Evolutionary conservation across 1,140 invertebrate genomes (phyloP).

Genomic region (Drosophila nannoptera): DNA sequence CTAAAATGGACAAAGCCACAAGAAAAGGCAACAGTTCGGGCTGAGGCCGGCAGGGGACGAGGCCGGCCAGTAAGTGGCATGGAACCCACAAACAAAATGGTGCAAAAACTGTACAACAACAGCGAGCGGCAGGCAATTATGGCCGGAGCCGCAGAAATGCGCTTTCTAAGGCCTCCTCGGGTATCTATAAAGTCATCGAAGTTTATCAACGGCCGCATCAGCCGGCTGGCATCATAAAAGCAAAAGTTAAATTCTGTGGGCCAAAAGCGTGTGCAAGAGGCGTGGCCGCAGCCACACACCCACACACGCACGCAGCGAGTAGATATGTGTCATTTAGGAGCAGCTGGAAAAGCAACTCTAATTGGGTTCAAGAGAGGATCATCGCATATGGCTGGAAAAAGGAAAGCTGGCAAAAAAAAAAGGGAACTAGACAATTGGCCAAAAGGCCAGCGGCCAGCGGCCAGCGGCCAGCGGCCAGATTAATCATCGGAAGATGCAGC

Average conservation of each 20-base stretch:
- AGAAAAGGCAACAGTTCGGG: conserved; percentile 24
- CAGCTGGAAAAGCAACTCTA: conserved; percentile 44
- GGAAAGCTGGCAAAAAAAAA: conserved; percentile 2
- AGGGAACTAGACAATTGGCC: conserved; percentile 26
- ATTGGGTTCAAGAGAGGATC: conserved; percentile 70
- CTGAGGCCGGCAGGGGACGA: background rate
- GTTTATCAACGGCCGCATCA: conserved; percentile 58
- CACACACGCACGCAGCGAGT: conserved; percentile 49
- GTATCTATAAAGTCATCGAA: conserved; percentile 69
- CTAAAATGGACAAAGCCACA: conserved; percentile 58
- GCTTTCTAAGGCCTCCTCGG: conserved; percentile 28
- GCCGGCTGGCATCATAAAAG: conserved; percentile 18
- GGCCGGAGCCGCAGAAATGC: conserved; percentile 24
- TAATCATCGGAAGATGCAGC: conserved; percentile 46
- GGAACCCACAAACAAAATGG: conserved; percentile 58
- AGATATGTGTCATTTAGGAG: conserved; percentile 70
- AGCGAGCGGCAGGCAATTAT: conserved; percentile 36
- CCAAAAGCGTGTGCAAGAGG: conserved; percentile 64
- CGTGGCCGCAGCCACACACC: conserved; percentile 57
- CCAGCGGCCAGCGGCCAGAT: conserved; percentile 29
- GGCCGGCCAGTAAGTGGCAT: conserved; percentile 29
- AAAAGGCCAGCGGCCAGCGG: background rate
- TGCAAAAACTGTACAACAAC: conserved; percentile 68
- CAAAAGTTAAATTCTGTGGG: conserved; percentile 41
- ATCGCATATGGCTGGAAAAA: conserved; percentile 48